Evolutionary conservation across 2,113 vertebrate genomes (phyloP).

Genomic region (Hiodon alosoides): DNA sequence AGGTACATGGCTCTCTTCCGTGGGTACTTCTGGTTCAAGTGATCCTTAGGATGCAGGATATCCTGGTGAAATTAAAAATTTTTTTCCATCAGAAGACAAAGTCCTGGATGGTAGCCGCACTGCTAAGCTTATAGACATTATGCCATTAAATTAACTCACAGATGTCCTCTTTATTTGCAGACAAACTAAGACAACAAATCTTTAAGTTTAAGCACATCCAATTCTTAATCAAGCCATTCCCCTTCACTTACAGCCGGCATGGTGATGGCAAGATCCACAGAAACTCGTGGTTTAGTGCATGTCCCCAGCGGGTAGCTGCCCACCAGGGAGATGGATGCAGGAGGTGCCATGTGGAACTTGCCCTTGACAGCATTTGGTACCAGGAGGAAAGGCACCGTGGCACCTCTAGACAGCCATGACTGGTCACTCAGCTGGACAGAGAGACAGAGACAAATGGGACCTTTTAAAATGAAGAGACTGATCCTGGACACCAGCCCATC

Average conservation of each 20-base stretch:
- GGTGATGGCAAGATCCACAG: constrained; percentile 78
- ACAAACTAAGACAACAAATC: background rate
- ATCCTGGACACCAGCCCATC: background rate
- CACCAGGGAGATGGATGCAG: constrained; percentile 71
- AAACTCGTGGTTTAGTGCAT: constrained; percentile 75
- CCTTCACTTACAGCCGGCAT: constrained; percentile 77
- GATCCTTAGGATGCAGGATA: constrained; percentile 83
- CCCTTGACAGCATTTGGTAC: constrained; percentile 78
- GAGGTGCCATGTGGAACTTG: constrained; percentile 77
- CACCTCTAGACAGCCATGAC: constrained; percentile 70
- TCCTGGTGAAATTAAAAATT: constrained; percentile 54
- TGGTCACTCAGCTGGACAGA: constrained; percentile 72
- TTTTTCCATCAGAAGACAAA: background rate
- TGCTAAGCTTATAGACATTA: too few relatives aligned
- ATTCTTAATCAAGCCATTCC: background rate
- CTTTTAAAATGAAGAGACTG: background rate
- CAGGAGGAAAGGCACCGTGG: constrained; percentile 80
- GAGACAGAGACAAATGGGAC: background rate
- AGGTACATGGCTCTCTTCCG: constrained; percentile 89
- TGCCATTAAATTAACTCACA: too few relatives aligned
- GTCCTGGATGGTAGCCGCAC: background rate
- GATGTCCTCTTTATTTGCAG: too few relatives aligned
- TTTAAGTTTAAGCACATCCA: background rate
- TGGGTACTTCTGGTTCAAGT: constrained; percentile 88
- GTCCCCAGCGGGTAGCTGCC: constrained; percentile 91